Evolutionary conservation across 2,113 vertebrate genomes (phyloP).

Genomic region (Pachycephala philippinensis): DNA sequence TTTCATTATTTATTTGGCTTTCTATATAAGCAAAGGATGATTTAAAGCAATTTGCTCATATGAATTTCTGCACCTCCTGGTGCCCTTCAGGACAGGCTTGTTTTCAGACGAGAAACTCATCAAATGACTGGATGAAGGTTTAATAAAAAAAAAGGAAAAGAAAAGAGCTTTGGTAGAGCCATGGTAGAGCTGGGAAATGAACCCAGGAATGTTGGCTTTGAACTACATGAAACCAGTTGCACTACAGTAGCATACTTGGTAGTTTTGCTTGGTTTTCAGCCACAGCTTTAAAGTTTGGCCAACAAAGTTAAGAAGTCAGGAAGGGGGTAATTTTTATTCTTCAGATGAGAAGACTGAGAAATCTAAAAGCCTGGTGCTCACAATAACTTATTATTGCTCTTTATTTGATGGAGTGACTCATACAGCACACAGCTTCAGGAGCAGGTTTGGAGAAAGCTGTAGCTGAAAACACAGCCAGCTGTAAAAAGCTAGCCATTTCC

Average conservation of each 20-base stretch:
- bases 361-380: conserved; percentile 40
- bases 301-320: conserved; percentile 53
- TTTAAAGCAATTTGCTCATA: background rate
- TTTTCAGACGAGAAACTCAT: background rate
- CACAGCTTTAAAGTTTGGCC: conserved; percentile 55
- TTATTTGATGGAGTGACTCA: conserved; percentile 61
- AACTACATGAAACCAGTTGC: conserved; percentile 38
- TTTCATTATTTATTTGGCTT: background rate
- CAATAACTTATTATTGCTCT: conserved; percentile 61
- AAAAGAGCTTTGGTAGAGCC: background rate
- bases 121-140: background rate
- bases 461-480: conserved; percentile 49
- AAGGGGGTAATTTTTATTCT: conserved; percentile 56
- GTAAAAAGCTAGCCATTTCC: conserved; percentile 53
- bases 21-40: background rate
- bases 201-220: conserved; percentile 41
- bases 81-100: background rate
- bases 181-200: background rate
- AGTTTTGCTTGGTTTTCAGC: conserved; percentile 37
- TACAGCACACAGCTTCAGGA: conserved; percentile 31
- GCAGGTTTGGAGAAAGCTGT: conserved; percentile 24
- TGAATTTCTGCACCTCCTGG: background rate
- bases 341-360: conserved; percentile 33
- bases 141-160: background rate
- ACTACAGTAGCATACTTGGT: background rate